These are phyloP conservation scores for Thalpophila matura DNA, from an alignment of 2,888 invertebrate species.

Conservation along the genomic window DNA sequence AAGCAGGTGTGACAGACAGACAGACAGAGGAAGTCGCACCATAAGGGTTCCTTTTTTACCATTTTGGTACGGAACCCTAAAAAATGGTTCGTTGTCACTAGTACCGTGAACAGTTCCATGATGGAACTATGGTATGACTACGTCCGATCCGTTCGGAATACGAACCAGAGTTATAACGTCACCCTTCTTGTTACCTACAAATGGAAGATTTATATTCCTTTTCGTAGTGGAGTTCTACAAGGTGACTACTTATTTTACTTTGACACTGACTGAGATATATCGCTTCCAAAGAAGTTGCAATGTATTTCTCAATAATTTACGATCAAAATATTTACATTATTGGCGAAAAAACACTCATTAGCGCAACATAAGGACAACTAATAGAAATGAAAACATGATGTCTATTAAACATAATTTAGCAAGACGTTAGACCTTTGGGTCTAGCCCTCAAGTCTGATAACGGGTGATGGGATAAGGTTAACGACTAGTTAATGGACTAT, in stretches of 20 bases:
- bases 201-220: constrained; percentile 1
- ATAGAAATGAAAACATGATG: not conserved
- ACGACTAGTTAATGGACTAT: constrained; percentile 8
- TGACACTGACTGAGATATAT: not conserved
- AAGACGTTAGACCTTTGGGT: constrained; percentile 1
- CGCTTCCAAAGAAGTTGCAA: not conserved
- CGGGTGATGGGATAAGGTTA: constrained; percentile 17
- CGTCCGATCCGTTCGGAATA: no score
- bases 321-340: not conserved
- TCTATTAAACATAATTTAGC: constrained; percentile 2
- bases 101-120: no score
- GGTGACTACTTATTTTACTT: not conserved
- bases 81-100: no score
- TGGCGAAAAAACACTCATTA: not conserved
- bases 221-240: not conserved
- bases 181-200: constrained; percentile 6
- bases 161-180: no score
- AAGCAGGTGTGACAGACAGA: no score
- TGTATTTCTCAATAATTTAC: not conserved
- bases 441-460: not conserved
- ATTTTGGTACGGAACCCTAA: no score
- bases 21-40: no score
- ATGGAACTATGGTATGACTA: no score
- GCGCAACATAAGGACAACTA: not conserved
- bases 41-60: no score